A percentile compares a stretch with the other conserved stretches of the same genome.
phyloP scores from a whole-genome alignment of 2,888 invertebrate genomes.

The Habroteleia sp. region DNA sequence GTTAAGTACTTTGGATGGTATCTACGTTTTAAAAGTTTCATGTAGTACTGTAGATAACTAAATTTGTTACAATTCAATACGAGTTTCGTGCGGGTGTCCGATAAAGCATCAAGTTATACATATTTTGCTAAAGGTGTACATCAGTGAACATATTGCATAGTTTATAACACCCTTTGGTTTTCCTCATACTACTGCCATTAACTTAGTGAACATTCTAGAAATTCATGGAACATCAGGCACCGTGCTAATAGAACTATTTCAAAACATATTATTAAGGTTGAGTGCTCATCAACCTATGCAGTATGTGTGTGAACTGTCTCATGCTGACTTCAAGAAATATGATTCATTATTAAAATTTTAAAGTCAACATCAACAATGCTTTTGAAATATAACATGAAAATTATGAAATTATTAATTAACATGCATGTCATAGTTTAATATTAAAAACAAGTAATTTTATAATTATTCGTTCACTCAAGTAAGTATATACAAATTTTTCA shows the following conservation, averaged over 20 bases:
- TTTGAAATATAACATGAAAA: too few species aligned
- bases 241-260: constrained; percentile 26
- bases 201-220: constrained; percentile 56
- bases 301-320: constrained; percentile 5
- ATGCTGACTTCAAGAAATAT: too few species aligned
- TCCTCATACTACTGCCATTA: constrained; percentile 14
- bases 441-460: constrained; percentile 6
- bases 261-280: constrained; percentile 20
- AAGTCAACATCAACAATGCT: too few species aligned
- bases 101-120: constrained; percentile 65
- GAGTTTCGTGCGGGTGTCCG: constrained; percentile 58
- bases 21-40: constrained; percentile 41
- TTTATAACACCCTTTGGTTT: constrained; percentile 69
- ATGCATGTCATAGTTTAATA: constrained; percentile 23
- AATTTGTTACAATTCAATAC: constrained; percentile 71
- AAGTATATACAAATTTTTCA: constrained; percentile 28
- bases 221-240: constrained; percentile 36
- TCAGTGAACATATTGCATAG: constrained; percentile 62
- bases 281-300: constrained; percentile 2
- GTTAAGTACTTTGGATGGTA: constrained; percentile 26
- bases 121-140: constrained; percentile 49
- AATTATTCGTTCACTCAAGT: constrained; percentile 17
- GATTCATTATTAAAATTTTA: too few species aligned
- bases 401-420: constrained; percentile 6
- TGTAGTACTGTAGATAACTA: constrained; percentile 55